Base-by-base conservation (phyloP, 2,113 vertebrate species). In the Aythya baeri region DNA sequence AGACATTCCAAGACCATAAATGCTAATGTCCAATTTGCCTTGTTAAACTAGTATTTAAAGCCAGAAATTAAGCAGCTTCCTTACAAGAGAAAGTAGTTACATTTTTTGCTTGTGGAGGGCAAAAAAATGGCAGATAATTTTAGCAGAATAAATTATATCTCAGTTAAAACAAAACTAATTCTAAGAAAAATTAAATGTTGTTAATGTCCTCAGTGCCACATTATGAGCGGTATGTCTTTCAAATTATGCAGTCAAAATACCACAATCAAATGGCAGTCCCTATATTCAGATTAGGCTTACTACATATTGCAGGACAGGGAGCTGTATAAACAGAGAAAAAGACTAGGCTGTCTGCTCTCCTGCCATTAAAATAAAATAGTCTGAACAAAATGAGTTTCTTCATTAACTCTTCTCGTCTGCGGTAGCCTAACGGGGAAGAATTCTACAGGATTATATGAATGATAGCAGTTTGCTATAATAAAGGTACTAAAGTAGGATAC, bases 131-230 rank as follows among this genome's bases (percentile, higher is more conserved):
- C 66, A 65, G 83, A 79, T 88, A 27, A 82, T 93, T 93, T 94
- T 93, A 92, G 70, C 10, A 7, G 65, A 94, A 85, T 66, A 93
- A 81, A 81, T 50, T 31, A 94, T 87, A 50, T 87, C 90, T 86
- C 62, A 84, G 76, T 52, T 92, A 85, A 92, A 89, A 82, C 44
- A 91, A 95, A 94, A 92, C 23, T 76, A 84, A 92, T 92, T 91
- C 58, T 76, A 80, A 79, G 82, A 68, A 92, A 94, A 94, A 89
- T 79, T 91, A 89, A 96, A 94, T 58, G 66, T 54, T 76, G 66
- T 89, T 95, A 73, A 94, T 92, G 89, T 94, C 74, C 49, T 79
- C 70, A 15, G 54, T 59, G 41, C 71, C 89, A 49, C 54, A 20
- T 65, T 86, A 83, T 82, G 49, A 87, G 62, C 80, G 68, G 91